phyloP scores from a whole-genome alignment of 2,797 vertebrate species.

The Amphiprion clarkii region DNA sequence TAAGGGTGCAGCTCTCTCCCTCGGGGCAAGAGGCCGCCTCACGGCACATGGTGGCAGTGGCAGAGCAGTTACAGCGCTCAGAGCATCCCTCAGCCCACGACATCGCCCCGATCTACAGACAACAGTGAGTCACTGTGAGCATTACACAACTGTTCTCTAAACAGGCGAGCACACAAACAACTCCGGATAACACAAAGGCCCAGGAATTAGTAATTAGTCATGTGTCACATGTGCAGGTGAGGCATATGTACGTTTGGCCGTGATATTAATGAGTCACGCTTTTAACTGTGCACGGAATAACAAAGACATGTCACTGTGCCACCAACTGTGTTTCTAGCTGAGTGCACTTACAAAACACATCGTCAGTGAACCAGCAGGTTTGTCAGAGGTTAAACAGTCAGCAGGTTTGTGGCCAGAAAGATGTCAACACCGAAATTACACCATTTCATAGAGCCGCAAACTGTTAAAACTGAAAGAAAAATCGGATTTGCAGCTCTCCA shows the following conservation, averaged over 20 bases:
- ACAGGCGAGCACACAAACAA: slow-evolving; percentile 54
- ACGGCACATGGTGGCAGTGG: slow-evolving; percentile 42
- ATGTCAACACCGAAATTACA: not conserved
- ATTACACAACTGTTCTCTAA: slow-evolving; percentile 47
- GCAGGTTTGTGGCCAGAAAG: not conserved
- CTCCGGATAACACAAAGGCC: slow-evolving; percentile 32
- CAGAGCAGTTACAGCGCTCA: slow-evolving; percentile 56
- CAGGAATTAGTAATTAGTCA: slow-evolving; percentile 54
- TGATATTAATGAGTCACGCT: slow-evolving; percentile 62
- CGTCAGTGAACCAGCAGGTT: slow-evolving; percentile 41
- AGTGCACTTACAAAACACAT: slow-evolving; percentile 57
- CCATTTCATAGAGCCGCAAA: too few relatives aligned
- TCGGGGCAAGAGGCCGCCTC: slow-evolving; percentile 61
- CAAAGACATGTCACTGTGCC: slow-evolving; percentile 17
- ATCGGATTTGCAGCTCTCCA: too few relatives aligned
- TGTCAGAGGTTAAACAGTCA: not conserved
- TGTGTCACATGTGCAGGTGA: slow-evolving; percentile 33
- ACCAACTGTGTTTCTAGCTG: slow-evolving; percentile 35
- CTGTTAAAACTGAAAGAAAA: too few relatives aligned
- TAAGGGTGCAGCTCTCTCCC: slow-evolving; percentile 70
- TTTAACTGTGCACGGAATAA: slow-evolving; percentile 28
- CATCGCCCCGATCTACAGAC: slow-evolving; percentile 44
- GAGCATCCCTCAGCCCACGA: slow-evolving; percentile 62
- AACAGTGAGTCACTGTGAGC: slow-evolving; percentile 64
- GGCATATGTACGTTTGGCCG: slow-evolving; percentile 28